Evolutionary conservation across 2,888 invertebrate species (phyloP), one percentile per base, ranked within the genome.

Genomic region (Cynaeus angustus): DNA sequence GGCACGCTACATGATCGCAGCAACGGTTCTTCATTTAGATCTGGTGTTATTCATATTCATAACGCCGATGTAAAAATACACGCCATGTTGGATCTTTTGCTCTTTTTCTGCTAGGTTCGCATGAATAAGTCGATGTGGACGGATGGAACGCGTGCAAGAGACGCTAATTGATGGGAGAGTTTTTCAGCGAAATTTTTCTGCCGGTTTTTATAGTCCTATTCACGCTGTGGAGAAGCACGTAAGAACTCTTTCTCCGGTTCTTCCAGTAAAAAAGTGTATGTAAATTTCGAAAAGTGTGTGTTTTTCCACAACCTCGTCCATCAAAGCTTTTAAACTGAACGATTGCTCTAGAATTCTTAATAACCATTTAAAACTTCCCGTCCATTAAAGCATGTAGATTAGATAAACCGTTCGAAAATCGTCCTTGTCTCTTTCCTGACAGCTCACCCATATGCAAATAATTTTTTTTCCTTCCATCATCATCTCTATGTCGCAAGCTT

Each of bases 1-100:
- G 73, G 71, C 75, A 74, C 70, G 74, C 72, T 69, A 75, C 68
- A 66, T 72, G 68, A 70, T 48, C 61, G 41, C 48, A 9, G 16
- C 70, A 73, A 74, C 73, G 72, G 72, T 74, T 73, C 68, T 70
- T 68, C 62, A 13, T 56, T 56, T 56, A 45, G 30, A 28, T 45
- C 28, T 52, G 41, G 64, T 30, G 43, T 30, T 53, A 64, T 64
- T 53, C 41, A 64, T 59, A 59, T 59, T 59, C 46, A 59, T 59
- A 59, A 59, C 45, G 45, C 14, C 43, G 30, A 55, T 55, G 55
- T 37, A 71, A 71, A 71, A 68, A 71, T 68, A 61, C 48, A 53
- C 46, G 62, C 56, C 58, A 50, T 50, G 48, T 50, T 50, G 21
- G 21, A 10, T 48, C 14, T 48, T 48, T 48, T 48, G 14, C n/a